Evolutionary conservation across 1,140 invertebrate genomes (phyloP).

Genomic region (Thrips palmi): DNA sequence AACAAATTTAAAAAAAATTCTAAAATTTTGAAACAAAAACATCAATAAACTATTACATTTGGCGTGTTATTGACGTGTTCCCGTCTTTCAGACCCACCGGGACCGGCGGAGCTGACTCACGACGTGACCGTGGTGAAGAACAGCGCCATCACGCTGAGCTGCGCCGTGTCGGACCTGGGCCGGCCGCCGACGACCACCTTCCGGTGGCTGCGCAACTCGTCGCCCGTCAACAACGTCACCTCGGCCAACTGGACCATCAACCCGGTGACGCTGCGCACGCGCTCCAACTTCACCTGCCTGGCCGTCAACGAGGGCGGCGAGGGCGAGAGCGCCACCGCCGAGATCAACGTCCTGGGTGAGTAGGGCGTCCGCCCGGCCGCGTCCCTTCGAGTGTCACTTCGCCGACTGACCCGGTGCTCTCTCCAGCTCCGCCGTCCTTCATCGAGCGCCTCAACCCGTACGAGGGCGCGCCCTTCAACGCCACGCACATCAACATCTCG

Average conservation of each 20-base stretch:
- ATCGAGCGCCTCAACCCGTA: conserved; percentile 65
- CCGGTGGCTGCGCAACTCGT: conserved; percentile 57
- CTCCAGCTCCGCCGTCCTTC: conserved; percentile 62
- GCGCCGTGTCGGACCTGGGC: conserved; percentile 62
- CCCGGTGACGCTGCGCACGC: conserved; percentile 58
- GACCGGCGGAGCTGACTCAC: conserved; percentile 45
- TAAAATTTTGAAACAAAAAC: too few species aligned
- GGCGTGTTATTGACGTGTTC: too few species aligned
- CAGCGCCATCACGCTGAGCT: conserved; percentile 52
- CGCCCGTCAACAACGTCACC: conserved; percentile 49
- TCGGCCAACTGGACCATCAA: conserved; percentile 56
- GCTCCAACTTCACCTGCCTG: conserved; percentile 72
- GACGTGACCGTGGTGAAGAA: conserved; percentile 65
- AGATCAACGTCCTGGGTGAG: conserved; percentile 60
- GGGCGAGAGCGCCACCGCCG: conserved; percentile 46
- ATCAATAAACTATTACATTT: too few species aligned
- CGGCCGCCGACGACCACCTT: conserved; percentile 44
- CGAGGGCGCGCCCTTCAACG: conserved; percentile 55
- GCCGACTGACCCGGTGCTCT: background rate
- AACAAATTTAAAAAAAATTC: background rate
- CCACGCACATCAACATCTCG: conserved; percentile 46
- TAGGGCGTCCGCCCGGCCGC: conserved; percentile 6
- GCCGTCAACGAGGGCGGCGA: conserved; percentile 65
- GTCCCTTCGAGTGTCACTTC: background rate
- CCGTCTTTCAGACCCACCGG: conserved; percentile 46